Evolutionary conservation across 1,140 invertebrate genomes (phyloP).

Genomic region (Calephelis nemesis): DNA sequence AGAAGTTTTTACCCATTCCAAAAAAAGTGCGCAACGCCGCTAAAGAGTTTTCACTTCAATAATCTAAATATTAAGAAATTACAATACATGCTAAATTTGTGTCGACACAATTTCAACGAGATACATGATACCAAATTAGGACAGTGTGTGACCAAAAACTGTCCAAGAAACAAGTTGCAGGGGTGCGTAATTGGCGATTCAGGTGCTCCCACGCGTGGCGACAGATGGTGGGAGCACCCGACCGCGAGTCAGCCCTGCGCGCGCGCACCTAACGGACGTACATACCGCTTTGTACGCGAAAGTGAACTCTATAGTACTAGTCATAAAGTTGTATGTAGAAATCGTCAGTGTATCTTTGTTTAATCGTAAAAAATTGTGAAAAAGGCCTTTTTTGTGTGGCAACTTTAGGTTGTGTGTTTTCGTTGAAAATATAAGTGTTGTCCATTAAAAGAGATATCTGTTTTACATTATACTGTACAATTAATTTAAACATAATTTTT

Average conservation of each 20-base stretch:
- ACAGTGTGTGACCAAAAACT: conserved; percentile 16
- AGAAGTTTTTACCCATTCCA: too few relatives aligned
- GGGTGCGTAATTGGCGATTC: conserved; percentile 67
- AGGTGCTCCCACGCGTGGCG: conserved; percentile 53
- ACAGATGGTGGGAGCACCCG: conserved; percentile 53
- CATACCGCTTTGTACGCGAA: conserved; percentile 46
- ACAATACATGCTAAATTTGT: not conserved
- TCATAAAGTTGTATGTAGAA: conserved; percentile 24
- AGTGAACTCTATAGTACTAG: conserved; percentile 39
- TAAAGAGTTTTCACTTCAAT: too few relatives aligned
- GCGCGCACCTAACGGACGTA: conserved; percentile 54
- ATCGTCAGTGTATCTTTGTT: conserved; percentile 35
- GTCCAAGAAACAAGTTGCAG: conserved; percentile 33
- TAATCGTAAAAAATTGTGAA: conserved; percentile 4
- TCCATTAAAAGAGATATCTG: not conserved
- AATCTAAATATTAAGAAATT: too few relatives aligned
- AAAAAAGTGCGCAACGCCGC: too few relatives aligned
- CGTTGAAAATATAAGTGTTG: not conserved
- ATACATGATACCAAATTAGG: conserved; percentile 4
- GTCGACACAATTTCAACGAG: not conserved
- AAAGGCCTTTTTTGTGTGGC: not conserved
- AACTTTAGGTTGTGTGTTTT: conserved; percentile 39
- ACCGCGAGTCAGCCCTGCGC: conserved; percentile 65
- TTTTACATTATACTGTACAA: not conserved
- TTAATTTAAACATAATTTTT: too few relatives aligned